Conservation (phyloP, 2,888 invertebrate genomes). For the Drosophila stalkeri region DNA sequence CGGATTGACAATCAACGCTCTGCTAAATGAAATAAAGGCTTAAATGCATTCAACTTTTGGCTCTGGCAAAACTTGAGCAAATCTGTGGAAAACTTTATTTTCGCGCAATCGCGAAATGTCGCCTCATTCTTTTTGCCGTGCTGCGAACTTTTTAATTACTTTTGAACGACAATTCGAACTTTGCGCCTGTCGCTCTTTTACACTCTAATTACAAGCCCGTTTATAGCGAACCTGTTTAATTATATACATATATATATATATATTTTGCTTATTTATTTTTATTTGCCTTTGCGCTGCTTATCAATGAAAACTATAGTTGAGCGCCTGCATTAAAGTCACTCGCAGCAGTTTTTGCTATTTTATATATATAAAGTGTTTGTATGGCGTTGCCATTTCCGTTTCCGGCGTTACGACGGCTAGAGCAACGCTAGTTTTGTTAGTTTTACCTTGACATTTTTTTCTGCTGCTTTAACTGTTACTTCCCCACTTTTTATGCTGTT, state of each 20-base stretch:
- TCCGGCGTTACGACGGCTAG: constrained; percentile 66
- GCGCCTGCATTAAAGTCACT: constrained; percentile 48
- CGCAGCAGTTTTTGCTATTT: constrained; percentile 21
- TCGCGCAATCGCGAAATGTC: constrained; percentile 67
- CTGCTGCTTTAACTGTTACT: constrained; percentile 37
- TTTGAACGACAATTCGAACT: constrained; percentile 77
- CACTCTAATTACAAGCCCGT: constrained; percentile 71
- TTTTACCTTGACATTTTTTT: constrained; percentile 81
- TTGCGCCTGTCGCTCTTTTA: constrained; percentile 62
- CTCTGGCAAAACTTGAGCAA: constrained; percentile 15
- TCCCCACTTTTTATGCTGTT: constrained; percentile 1
- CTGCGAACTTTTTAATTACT: constrained; percentile 77
- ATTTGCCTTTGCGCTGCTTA: constrained; percentile 52
- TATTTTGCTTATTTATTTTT: constrained; percentile 8
- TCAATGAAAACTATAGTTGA: constrained; percentile 55
- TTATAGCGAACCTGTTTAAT: constrained; percentile 50
- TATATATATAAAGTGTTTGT: constrained; percentile 48
- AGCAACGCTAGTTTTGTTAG: constrained; percentile 61
- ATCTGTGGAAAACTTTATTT: constrained; percentile 54
- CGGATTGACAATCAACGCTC: constrained; percentile 13
- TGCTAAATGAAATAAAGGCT: constrained; percentile 39
- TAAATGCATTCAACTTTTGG: constrained; percentile 42
- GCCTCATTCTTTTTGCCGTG: constrained; percentile 57
- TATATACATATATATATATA: constrained; percentile 10
- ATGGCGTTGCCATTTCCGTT: constrained; percentile 69